These are phyloP conservation scores for Enteromius mattozi DNA, from an alignment of 2,797 vertebrate species.

Conservation along the genomic window DNA sequence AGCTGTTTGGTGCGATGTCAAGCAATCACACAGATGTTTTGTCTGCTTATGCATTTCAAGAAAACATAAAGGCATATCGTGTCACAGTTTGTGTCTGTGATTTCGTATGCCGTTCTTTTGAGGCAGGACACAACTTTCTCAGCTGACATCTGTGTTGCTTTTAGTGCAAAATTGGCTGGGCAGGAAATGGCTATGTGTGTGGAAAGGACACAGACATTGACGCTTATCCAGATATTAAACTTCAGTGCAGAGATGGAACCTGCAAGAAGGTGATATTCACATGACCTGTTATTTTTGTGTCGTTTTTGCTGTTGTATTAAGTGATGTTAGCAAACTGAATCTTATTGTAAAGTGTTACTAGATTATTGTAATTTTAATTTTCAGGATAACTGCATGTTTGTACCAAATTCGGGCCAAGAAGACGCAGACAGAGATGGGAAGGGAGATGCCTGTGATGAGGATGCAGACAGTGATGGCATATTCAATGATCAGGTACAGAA, in stretches of 20 bases:
- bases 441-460: slow-evolving; percentile 92
- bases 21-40: neutral
- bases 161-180: slow-evolving; percentile 94
- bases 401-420: slow-evolving; percentile 98
- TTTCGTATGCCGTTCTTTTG: neutral
- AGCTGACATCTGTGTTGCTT: slow-evolving; percentile 23
- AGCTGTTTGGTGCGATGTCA: slow-evolving; percentile 80
- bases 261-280: slow-evolving; percentile 85
- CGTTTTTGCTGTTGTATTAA: neutral
- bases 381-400: slow-evolving; percentile 95
- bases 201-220: slow-evolving; percentile 96
- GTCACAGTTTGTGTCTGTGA: neutral
- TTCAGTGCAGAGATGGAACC: slow-evolving; percentile 82
- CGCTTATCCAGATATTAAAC: slow-evolving; percentile 86
- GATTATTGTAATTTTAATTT: slow-evolving; percentile 32
- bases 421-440: slow-evolving; percentile 89
- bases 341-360: neutral
- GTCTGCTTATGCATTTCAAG: neutral
- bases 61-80: neutral
- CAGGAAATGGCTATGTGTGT: slow-evolving; percentile 92
- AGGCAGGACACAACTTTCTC: neutral
- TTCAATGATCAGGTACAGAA: slow-evolving; percentile 83
- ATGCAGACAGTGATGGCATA: slow-evolving; percentile 94
- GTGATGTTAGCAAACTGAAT: neutral
- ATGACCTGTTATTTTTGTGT: neutral